Evolutionary conservation across 2,113 vertebrate species (phyloP).

Genomic region (Aptenodytes patagonicus): DNA sequence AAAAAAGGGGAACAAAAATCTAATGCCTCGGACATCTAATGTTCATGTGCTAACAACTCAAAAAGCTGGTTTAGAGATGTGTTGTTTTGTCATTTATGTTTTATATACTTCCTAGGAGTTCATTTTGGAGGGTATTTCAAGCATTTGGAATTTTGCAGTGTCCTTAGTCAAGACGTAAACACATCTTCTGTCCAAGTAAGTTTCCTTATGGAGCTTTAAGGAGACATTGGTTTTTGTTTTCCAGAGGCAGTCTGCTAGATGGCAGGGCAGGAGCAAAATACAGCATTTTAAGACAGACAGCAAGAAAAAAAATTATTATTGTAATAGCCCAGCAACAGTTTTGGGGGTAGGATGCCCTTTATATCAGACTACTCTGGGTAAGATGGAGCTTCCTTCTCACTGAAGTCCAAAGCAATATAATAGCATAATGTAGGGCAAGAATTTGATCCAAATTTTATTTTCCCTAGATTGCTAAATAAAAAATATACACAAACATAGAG

Average conservation of each 20-base stretch:
- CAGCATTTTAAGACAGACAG: background rate
- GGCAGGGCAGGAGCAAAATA: conserved; percentile 11
- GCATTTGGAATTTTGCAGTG: background rate
- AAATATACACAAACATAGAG: background rate
- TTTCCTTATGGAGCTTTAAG: background rate
- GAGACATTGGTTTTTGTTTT: background rate
- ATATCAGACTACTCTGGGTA: background rate
- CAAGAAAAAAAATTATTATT: background rate
- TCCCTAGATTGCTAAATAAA: background rate
- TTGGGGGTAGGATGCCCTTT: background rate
- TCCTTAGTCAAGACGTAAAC: background rate
- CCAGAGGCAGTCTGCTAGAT: conserved; percentile 5
- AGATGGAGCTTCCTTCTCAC: background rate
- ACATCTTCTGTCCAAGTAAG: background rate
- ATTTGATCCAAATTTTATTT: background rate
- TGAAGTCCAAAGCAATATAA: background rate
- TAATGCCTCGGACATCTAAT: background rate
- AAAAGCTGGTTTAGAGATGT: background rate
- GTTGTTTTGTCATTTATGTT: background rate
- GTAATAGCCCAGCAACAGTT: background rate
- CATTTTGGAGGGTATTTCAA: background rate
- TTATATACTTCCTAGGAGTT: background rate
- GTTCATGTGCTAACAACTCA: background rate
- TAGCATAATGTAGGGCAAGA: background rate
- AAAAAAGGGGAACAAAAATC: background rate